phyloP scores from a whole-genome alignment of 2,797 vertebrate species.

The Micromesistius poutassou region DNA sequence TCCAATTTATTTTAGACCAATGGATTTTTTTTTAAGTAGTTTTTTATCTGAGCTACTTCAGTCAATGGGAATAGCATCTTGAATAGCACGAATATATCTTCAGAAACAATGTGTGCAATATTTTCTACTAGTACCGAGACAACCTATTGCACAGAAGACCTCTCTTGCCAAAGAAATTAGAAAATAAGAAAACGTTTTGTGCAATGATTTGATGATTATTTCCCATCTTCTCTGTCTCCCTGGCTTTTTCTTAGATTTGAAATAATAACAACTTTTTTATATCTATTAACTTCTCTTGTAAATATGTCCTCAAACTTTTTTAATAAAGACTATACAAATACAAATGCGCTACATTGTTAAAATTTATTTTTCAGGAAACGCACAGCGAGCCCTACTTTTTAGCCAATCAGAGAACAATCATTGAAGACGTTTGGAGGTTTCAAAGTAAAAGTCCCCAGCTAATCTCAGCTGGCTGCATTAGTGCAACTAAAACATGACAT shows the following conservation, averaged over 20 bases:
- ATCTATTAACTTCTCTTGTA: constrained; percentile 45
- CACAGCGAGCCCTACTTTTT: not conserved
- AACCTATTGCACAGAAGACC: constrained; percentile 67
- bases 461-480: not conserved
- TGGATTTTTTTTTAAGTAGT: constrained; percentile 19
- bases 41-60: constrained; percentile 28
- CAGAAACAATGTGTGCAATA: constrained; percentile 85
- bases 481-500: not conserved
- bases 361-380: not conserved
- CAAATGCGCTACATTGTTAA: not conserved
- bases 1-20: constrained; percentile 63
- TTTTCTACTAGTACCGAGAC: constrained; percentile 74
- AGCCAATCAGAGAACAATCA: not conserved
- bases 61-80: constrained; percentile 57
- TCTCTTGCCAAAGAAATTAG: constrained; percentile 83
- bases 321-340: constrained; percentile 44
- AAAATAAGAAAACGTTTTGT: constrained; percentile 41
- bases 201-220: constrained; percentile 64
- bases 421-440: not conserved
- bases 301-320: constrained; percentile 51
- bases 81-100: constrained; percentile 71
- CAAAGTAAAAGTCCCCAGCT: not conserved
- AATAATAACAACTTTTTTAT: constrained; percentile 43
- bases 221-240: constrained; percentile 33
- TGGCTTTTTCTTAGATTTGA: constrained; percentile 46